These are phyloP conservation scores for Uria aalge DNA, from an alignment of 2,113 vertebrate genomes.

Conservation along the genomic window DNA sequence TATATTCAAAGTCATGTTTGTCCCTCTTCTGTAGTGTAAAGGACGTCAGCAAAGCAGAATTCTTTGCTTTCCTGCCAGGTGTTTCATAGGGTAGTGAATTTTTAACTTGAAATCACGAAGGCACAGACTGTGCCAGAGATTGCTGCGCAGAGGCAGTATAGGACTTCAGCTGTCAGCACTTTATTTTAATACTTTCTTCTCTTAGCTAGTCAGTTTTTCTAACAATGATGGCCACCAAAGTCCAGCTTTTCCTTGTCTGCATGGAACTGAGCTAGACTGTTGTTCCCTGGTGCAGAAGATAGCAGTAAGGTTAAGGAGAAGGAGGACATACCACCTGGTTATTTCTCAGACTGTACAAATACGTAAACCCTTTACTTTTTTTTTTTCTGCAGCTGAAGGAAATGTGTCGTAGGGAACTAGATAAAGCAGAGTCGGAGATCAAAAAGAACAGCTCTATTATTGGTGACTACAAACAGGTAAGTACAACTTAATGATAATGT, in stretches of 20 bases:
- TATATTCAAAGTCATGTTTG: not conserved
- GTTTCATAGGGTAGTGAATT: not conserved
- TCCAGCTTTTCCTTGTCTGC: not conserved
- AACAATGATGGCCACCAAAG: not conserved
- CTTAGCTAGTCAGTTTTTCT: not conserved
- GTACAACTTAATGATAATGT: not conserved
- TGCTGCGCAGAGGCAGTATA: not conserved
- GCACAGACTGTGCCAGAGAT: not conserved
- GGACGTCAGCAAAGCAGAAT: conserved; percentile 16
- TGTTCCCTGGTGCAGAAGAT: not conserved
- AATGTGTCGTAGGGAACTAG: conserved; percentile 95
- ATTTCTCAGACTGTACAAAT: not conserved
- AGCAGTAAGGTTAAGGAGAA: not conserved
- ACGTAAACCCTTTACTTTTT: not conserved
- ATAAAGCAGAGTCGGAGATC: conserved; percentile 96
- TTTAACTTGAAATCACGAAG: not conserved
- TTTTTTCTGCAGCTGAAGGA: conserved; percentile 86
- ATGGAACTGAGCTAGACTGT: not conserved
- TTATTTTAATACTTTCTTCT: not conserved
- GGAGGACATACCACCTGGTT: not conserved
- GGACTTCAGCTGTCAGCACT: not conserved
- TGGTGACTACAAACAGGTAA: conserved; percentile 97
- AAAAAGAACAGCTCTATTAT: conserved; percentile 98
- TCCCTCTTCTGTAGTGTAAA: not conserved
- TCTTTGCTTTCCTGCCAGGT: not conserved